phyloP scores from a whole-genome alignment of 1,140 invertebrate species.

The Condylostylus longicornis region DNA sequence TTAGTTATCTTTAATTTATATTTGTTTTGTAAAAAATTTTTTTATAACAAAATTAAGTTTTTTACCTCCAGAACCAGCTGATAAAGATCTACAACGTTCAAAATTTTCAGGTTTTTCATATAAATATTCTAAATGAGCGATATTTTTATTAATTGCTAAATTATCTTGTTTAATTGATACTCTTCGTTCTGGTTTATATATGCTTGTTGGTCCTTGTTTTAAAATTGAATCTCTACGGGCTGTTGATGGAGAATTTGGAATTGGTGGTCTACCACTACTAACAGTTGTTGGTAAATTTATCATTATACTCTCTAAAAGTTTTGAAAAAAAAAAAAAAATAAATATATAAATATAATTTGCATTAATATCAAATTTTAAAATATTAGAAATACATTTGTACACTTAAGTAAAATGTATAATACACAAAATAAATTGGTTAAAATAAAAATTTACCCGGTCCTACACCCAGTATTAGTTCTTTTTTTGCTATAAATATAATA shows the following conservation, averaged over 20 bases:
- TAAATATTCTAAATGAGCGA: conserved; percentile 23
- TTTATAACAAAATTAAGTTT: background rate
- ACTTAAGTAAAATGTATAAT: no score
- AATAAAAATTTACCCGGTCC: no score
- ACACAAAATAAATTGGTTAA: no score
- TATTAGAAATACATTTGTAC: no score
- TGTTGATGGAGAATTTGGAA: conserved; percentile 11
- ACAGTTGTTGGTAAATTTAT: background rate
- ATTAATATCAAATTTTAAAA: no score
- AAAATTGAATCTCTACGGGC: conserved; percentile 27
- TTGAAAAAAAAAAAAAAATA: no score
- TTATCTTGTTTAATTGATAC: conserved; percentile 26
- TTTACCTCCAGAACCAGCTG: conserved; percentile 1
- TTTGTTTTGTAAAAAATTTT: background rate
- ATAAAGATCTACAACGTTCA: no score
- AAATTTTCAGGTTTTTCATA: conserved; percentile 13
- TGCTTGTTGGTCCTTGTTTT: conserved; percentile 17
- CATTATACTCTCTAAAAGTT: no score
- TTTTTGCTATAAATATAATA: no score
- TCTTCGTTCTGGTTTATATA: conserved; percentile 26
- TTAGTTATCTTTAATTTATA: background rate
- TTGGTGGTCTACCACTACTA: background rate
- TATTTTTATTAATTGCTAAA: conserved; percentile 9
- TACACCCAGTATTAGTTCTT: no score
- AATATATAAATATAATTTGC: background rate